Base-by-base conservation (phyloP, 1,140 invertebrate genomes). In the Protaetia brevitarsis region DNA sequence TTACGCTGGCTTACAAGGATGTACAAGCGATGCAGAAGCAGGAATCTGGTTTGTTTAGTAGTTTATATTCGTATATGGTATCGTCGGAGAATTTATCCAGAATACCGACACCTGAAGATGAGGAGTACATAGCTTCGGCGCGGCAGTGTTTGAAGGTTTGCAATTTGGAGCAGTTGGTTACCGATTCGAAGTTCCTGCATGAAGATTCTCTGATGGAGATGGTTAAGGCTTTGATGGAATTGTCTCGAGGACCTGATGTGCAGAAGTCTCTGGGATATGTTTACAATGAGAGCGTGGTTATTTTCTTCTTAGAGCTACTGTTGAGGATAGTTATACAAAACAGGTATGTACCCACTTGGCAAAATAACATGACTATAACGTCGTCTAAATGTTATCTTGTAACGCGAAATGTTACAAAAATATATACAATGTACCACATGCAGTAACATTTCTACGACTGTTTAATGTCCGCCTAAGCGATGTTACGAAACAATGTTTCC, bases 131-230 rank as follows among this genome's bases (percentile, higher is more conserved):
- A 1, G 85, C 89, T 72, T 74, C 81, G 1, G 93, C 94, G 0
- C 85, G 85, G 8, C 86, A 89, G 7, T 95, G 92, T 72, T 89
- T 97, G 5, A 82, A 83, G 16, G 94, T 96, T 67, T 98, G 96
- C 77, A 90, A 93, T 72, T 82, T 97, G 8, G 85, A 86, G 56
- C 88, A 95, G 63, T 85, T 99, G 3, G 88, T 99, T n/a, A 88
- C 89, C 0, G 97, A 99, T 77, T 97, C 94, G 2, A 98, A 97
- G 77, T 99, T 99, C 78, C 82, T 99, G 11, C 88, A 93, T 60
- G 82, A 92, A 23, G 93, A 95, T 67, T 91, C 94, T 2, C 81
- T 96, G 16, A 81, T 86, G 69, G 89, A 94, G 77, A 78, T 95
- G 19, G 79, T 93, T 0, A 89, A 88, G 75, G 85, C 85, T 57